These are phyloP conservation scores for Nerophis lumbriciformis DNA, from an alignment of 2,113 vertebrate species.

Conservation along the genomic window DNA sequence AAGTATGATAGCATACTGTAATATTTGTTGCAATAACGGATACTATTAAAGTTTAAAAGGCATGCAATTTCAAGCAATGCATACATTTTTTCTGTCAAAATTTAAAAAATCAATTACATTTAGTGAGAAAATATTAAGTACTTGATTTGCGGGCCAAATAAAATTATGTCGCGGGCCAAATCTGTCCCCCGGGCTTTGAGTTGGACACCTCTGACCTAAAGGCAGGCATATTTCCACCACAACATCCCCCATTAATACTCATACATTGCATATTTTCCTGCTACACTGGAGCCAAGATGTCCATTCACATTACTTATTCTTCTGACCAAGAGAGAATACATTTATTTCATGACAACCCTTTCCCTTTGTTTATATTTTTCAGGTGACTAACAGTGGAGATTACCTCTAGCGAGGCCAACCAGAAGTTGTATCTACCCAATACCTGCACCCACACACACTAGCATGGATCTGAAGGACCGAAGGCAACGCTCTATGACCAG, in stretches of 20 bases:
- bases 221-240: constrained; percentile 38
- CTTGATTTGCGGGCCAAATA: no score
- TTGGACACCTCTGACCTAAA: not conserved
- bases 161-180: no score
- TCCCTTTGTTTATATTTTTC: constrained; percentile 43
- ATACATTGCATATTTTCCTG: constrained; percentile 45
- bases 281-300: constrained; percentile 36
- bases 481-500: constrained; percentile 89
- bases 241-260: constrained; percentile 45
- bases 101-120: no score
- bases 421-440: constrained; percentile 29
- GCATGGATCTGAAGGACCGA: constrained; percentile 92
- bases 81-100: no score
- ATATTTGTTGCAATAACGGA: no score
- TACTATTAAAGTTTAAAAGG: no score
- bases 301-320: constrained; percentile 28
- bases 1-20: no score
- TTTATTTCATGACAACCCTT: constrained; percentile 16
- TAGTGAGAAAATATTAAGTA: no score
- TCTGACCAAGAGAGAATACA: constrained; percentile 40
- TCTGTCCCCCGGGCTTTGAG: no score
- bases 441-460: constrained; percentile 2
- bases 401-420: constrained; percentile 42
- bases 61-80: no score
- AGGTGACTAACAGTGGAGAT: constrained; percentile 62